These are phyloP conservation scores for Gallinago paraguaiae DNA, from an alignment of 2,113 vertebrate species.

Conservation along the genomic window DNA sequence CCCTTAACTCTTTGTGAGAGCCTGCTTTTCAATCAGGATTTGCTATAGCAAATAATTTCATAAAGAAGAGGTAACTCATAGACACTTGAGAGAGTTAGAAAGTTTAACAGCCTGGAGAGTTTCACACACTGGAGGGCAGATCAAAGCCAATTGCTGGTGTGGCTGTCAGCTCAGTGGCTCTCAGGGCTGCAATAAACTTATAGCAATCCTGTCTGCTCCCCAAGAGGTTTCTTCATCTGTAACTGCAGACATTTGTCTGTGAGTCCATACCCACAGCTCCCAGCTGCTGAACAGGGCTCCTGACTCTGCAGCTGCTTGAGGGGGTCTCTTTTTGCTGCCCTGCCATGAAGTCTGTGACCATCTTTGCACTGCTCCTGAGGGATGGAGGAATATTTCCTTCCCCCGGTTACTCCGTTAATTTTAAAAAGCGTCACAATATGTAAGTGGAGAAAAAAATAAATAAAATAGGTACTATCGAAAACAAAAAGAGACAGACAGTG, in stretches of 20 bases:
- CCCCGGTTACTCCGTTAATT: neutral
- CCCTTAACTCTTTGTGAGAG: neutral
- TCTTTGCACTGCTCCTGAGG: neutral
- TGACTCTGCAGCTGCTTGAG: neutral
- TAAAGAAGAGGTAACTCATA: neutral
- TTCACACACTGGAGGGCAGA: neutral
- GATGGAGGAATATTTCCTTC: neutral
- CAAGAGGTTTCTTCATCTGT: neutral
- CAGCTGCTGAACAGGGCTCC: neutral
- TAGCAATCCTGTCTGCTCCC: neutral
- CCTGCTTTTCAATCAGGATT: neutral
- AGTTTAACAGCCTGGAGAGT: neutral
- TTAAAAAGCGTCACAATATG: fast-evolving
- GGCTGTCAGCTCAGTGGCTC: neutral
- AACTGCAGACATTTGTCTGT: neutral
- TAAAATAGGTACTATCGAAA: neutral
- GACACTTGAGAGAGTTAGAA: neutral
- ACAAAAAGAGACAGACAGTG: neutral
- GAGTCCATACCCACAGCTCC: neutral
- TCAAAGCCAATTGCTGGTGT: neutral
- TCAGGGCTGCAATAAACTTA: neutral
- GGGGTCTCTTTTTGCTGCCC: neutral
- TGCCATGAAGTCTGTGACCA: neutral
- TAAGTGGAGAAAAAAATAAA: neutral
- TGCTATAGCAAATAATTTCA: neutral